A percentile compares a stretch with the other conserved stretches of the same genome.
Conservation (phyloP, 2,113 vertebrate genomes). For the Grammomys dolichurus region DNA sequence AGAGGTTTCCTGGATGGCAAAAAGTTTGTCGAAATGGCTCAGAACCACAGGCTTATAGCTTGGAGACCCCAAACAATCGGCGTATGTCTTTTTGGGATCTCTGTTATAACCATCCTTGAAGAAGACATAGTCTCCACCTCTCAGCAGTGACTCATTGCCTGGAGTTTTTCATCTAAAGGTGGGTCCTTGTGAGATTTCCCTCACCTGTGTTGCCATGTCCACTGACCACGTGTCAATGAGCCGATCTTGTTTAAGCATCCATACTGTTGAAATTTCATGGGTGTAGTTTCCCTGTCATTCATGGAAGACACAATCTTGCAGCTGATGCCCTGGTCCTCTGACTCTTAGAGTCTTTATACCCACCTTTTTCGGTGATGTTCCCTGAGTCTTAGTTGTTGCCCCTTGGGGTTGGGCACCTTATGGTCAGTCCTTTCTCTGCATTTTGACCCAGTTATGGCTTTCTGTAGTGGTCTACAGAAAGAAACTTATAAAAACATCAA, state of each 20-base stretch:
- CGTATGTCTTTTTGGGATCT: background rate
- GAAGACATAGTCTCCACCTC: background rate
- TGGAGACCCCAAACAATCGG: fast-evolving
- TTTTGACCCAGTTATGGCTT: background rate
- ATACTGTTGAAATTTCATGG: background rate
- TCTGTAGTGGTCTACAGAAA: background rate
- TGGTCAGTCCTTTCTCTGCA: background rate
- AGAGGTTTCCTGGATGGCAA: background rate
- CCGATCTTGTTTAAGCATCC: background rate
- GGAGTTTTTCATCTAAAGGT: no score
- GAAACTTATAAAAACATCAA: background rate
- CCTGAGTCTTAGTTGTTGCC: background rate
- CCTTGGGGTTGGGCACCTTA: background rate
- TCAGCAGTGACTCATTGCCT: no score
- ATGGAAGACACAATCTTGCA: background rate
- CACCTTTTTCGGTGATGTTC: background rate
- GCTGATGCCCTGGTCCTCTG: background rate
- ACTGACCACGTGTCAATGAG: background rate
- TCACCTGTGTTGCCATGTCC: background rate
- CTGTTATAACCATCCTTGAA: background rate
- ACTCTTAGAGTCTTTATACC: background rate
- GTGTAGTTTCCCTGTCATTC: background rate
- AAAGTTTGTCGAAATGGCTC: background rate
- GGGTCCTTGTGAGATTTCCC: background rate
- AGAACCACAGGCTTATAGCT: background rate